These are phyloP conservation scores for Sinosuthora webbiana DNA, from an alignment of 2,113 vertebrate species.

Conservation along the genomic window DNA sequence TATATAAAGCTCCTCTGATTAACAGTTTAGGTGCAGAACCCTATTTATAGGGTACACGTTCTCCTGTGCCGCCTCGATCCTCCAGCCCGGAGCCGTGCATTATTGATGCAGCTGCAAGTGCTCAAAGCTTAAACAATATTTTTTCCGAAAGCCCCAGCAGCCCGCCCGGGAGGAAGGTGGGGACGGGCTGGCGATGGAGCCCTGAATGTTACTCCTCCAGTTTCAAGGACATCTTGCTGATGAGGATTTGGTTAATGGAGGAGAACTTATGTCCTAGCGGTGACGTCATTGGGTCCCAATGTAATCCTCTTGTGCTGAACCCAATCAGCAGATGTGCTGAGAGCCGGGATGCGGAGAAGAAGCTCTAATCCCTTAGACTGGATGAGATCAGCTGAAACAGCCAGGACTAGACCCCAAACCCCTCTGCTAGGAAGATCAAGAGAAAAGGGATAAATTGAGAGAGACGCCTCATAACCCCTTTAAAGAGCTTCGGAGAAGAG, in stretches of 20 bases:
- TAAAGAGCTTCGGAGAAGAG: slow-evolving; percentile 72
- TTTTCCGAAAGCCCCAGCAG: slow-evolving; percentile 48
- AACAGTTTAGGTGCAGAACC: slow-evolving; percentile 65
- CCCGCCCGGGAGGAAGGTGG: slow-evolving; percentile 35
- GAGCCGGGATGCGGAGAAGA: slow-evolving; percentile 89
- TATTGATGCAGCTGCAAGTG: slow-evolving; percentile 57
- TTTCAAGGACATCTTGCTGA: slow-evolving; percentile 98
- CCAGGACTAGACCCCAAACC: slow-evolving; percentile 80
- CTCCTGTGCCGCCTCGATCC: not conserved
- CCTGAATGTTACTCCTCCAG: slow-evolving; percentile 84
- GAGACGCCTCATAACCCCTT: slow-evolving; percentile 77
- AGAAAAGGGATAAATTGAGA: slow-evolving; percentile 82
- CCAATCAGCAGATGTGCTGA: slow-evolving; percentile 94
- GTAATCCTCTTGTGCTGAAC: slow-evolving; percentile 95
- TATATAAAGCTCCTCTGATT: slow-evolving; percentile 62
- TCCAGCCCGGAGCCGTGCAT: not conserved
- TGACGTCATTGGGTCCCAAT: slow-evolving; percentile 98
- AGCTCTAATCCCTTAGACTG: slow-evolving; percentile 90
- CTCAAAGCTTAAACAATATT: slow-evolving; percentile 57
- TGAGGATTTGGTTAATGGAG: slow-evolving; percentile 95
- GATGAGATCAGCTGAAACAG: slow-evolving; percentile 79
- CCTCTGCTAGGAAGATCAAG: slow-evolving; percentile 85
- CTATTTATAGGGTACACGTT: slow-evolving; percentile 38
- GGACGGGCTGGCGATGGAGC: slow-evolving; percentile 48
- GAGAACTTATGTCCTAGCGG: slow-evolving; percentile 86